Base-by-base conservation (phyloP, 1,140 invertebrate genomes). In the Lepidurus apus region DNA sequence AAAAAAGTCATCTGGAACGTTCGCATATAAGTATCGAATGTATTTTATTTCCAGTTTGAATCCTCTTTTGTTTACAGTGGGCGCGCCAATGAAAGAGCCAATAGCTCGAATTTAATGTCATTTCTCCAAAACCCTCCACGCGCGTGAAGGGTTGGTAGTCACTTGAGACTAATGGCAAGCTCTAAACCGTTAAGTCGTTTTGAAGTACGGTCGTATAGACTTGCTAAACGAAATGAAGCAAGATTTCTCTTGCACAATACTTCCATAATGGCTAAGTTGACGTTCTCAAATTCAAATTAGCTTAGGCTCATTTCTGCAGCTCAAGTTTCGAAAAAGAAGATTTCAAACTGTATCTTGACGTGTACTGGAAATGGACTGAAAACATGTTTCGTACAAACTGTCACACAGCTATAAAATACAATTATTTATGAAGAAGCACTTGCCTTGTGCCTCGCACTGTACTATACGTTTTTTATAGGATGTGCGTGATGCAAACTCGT, bases 101-200 rank as follows among this genome's bases (percentile, higher is more conserved):
- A 7, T 65, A 65, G 21, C 53, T 1, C 17, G 53, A 65, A 65
- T n/a, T 13, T 65, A 1, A 9, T 21, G 53, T 21, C 17, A 65
- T 17, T 13, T 65, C 53, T 65, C 53, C 9, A 13, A 65, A 17
- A 65, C 17, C 53, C 17, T 65, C 53, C 53, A 13, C 17, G 53
- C 53, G n/a, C 8, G 53, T 65, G 9, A 21, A 65, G 53, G 45
- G 53, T 13, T 65, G 21, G 53, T 21, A 65, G 53, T 65, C 53
- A 65, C 53, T 65, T 65, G 53, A 9, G 53, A 65, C 17, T 65
- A 65, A 65, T 65, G 53, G 53, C 53, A 21, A 65, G 17, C 53
- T 21, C 53, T 13, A 13, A 65, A 65, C 17, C n/a, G 17, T 21
- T 7, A 13, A 65, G 17, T 65, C 13, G 17, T 65, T 65, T 65